Evolutionary conservation across 2,888 invertebrate species (phyloP), one percentile per base, ranked within the genome.

Genomic region (Eristalinus sepulchralis): DNA sequence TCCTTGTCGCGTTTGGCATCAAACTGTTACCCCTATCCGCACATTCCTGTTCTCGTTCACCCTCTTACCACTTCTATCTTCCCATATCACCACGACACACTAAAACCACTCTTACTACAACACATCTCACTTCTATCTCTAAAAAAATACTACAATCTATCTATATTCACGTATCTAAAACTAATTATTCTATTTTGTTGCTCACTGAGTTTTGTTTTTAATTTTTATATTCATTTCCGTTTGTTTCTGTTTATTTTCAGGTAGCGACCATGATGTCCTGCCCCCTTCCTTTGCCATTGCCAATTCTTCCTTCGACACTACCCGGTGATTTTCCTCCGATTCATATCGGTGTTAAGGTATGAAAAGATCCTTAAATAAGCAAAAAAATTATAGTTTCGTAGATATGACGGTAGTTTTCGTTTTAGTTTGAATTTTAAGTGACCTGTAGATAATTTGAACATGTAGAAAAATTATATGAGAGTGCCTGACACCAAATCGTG

Each of bases 191-290:
- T 77, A 83, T 89, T 87, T 39, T 88, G 86, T 90, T 88, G 84
- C 24, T 90, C 88, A 86, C 24, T 57, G 22, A 57, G 22, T 57
- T 62, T 79, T 86, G 84, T 53, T 67, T 76, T 86, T 89, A 88
- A 62, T 88, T 88, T 90, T 89, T 72, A 66, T 57, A 86, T 89
- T 88, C 79, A 68, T 77, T 72, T 60, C 39, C 9, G 75, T 88
- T 47, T 68, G 68, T 88, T 77, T 87, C 71, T 77, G 27, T 67
- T 77, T 88, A 62, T 80, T 88, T 88, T 59, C 91, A 92, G 92
- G 92, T 92, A 92, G 92, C 92, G 93, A 92, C 93, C 93, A 93
- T 93, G 92, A 93, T 93, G 93, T 93, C 93, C 92, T 93, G 93
- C 92, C 92, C 93, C 91, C 91, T 93, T 90, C 92, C 93, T 89